phyloP scores from a whole-genome alignment of 2,113 vertebrate species.

The Steatornis caripensis region DNA sequence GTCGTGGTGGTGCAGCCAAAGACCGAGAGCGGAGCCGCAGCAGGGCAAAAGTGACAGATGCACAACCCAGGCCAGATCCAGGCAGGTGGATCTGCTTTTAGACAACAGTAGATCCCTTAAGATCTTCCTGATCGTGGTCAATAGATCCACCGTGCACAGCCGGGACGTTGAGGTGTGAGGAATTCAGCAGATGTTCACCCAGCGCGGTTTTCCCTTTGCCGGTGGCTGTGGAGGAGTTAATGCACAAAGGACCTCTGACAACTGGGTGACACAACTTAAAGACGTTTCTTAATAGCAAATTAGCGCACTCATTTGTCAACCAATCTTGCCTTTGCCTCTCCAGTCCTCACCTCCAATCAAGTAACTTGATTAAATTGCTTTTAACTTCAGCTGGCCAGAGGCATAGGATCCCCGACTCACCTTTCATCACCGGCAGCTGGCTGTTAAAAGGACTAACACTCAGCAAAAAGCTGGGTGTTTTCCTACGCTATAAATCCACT shows the following conservation, averaged over 20 bases:
- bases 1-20: not conserved
- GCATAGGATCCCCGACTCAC: not conserved
- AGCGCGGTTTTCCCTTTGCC: not conserved
- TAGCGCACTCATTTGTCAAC: not conserved
- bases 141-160: not conserved
- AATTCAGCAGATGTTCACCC: not conserved
- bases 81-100: not conserved
- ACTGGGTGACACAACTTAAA: not conserved
- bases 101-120: not conserved
- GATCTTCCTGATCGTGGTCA: not conserved
- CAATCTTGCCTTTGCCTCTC: not conserved
- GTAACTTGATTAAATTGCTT: not conserved
- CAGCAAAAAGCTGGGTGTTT: not conserved
- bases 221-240: not conserved
- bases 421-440: not conserved
- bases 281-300: not conserved
- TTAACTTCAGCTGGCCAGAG: not conserved
- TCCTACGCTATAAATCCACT: not conserved
- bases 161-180: not conserved
- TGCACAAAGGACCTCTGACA: not conserved
- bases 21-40: not conserved
- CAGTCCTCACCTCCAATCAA: not conserved
- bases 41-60: too few species aligned
- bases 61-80: not conserved
- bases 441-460: not conserved